phyloP scores from a whole-genome alignment of 2,888 invertebrate species.

The Melieria omissa region DNA sequence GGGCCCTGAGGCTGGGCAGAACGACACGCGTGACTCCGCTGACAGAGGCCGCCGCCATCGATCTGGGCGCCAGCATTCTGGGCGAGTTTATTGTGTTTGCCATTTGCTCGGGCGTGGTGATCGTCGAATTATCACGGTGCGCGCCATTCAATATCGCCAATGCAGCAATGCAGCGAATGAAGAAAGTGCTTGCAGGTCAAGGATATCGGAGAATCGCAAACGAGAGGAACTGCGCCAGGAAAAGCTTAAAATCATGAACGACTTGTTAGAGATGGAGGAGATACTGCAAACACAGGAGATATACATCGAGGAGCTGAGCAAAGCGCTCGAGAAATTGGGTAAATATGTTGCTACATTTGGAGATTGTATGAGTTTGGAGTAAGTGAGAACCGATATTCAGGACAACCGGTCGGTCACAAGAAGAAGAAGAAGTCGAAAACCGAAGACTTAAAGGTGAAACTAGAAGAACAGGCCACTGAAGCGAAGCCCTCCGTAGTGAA shows the following conservation, averaged over 20 bases:
- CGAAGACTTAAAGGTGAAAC: no score
- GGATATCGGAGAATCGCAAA: constrained; percentile 1
- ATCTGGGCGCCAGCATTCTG: constrained; percentile 90
- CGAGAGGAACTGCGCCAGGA: constrained; percentile 67
- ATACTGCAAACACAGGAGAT: constrained; percentile 80
- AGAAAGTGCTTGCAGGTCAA: no score
- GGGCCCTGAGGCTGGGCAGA: constrained; percentile 89
- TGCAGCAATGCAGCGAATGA: background rate
- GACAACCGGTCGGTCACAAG: no score
- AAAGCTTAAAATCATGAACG: constrained; percentile 73
- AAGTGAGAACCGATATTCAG: no score
- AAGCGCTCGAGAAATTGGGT: constrained; percentile 71
- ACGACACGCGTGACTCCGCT: constrained; percentile 84
- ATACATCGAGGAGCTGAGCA: constrained; percentile 80
- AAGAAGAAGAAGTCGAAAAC: no score
- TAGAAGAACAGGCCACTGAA: no score
- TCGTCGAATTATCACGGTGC: constrained; percentile 82
- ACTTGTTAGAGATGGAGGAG: constrained; percentile 78
- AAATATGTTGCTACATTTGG: background rate
- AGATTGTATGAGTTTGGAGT: no score
- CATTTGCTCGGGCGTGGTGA: constrained; percentile 81
- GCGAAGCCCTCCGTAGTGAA: no score
- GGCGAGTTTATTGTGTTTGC: constrained; percentile 90
- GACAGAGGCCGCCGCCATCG: constrained; percentile 93
- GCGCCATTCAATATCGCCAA: background rate